phyloP scores from a whole-genome alignment of 2,113 vertebrate species.

The Saccopteryx leptura region DNA sequence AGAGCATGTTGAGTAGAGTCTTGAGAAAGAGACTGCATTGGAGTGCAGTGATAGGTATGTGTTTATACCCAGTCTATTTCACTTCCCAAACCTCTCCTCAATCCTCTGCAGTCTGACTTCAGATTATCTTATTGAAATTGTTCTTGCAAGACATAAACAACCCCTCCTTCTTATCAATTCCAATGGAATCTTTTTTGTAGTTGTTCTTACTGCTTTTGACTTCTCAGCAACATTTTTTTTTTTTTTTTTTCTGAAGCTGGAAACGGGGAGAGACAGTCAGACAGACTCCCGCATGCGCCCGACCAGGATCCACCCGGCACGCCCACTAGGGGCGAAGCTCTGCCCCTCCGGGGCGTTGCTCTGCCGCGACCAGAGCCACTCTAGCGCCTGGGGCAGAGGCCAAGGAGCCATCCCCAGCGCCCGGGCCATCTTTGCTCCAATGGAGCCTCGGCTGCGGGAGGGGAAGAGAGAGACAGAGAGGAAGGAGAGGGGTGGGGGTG shows the following conservation, averaged over 20 bases:
- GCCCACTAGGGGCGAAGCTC: too few relatives aligned
- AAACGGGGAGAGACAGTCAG: too few relatives aligned
- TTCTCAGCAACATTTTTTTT: neutral
- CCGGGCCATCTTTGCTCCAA: too few relatives aligned
- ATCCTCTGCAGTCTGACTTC: neutral
- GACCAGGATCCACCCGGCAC: too few relatives aligned
- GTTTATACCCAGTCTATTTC: neutral
- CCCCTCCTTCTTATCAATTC: slow-evolving; percentile 2
- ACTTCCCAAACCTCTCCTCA: neutral
- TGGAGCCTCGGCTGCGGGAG: too few relatives aligned
- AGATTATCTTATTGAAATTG: neutral
- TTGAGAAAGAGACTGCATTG: neutral
- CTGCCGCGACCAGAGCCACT: too few relatives aligned
- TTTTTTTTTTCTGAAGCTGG: neutral
- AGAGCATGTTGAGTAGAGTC: neutral
- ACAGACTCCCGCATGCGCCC: too few relatives aligned
- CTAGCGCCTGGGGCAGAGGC: too few relatives aligned
- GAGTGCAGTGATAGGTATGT: neutral
- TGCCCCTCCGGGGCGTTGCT: too few relatives aligned
- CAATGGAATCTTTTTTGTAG: neutral
- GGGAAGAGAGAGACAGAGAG: too few relatives aligned
- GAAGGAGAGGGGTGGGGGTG: too few relatives aligned
- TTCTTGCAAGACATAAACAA: neutral
- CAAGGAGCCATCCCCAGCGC: too few relatives aligned
- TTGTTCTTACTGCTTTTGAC: neutral